These are phyloP conservation scores for Acropternis orthonyx DNA, from an alignment of 2,797 vertebrate genomes.

Conservation along the genomic window DNA sequence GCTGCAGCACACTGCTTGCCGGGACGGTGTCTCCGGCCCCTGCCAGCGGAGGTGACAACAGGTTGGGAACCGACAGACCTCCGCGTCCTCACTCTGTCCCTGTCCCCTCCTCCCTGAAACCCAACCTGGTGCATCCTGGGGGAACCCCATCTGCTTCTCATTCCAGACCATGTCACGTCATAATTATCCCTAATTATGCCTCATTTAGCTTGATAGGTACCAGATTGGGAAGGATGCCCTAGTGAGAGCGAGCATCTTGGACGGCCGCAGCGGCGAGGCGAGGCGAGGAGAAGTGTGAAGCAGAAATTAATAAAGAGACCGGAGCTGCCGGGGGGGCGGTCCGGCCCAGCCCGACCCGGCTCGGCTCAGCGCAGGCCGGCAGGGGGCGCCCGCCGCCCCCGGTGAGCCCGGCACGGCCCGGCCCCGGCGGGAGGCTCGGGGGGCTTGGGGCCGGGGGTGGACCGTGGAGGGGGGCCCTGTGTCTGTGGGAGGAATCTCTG, in stretches of 20 bases:
- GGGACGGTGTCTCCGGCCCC: neutral
- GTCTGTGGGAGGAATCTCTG: too few relatives aligned
- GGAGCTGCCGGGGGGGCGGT: neutral
- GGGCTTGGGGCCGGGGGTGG: too few relatives aligned
- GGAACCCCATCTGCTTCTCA: constrained; percentile 71
- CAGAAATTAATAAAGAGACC: neutral
- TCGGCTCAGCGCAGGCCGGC: too few relatives aligned
- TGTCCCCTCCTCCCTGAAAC: constrained; percentile 19
- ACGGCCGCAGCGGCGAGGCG: neutral
- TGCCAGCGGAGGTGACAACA: neutral
- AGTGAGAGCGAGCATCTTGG: constrained; percentile 26
- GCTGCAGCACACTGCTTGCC: neutral
- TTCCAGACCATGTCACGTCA: constrained; percentile 66
- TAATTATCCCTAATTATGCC: constrained; percentile 68
- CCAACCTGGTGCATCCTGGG: constrained; percentile 33
- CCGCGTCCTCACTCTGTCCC: neutral
- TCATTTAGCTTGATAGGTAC: constrained; percentile 64
- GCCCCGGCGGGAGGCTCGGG: too few relatives aligned
- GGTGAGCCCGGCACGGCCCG: too few relatives aligned
- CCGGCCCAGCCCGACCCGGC: too few relatives aligned
- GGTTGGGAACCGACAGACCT: constrained; percentile 4
- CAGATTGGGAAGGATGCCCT: constrained; percentile 55
- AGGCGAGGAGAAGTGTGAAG: neutral
- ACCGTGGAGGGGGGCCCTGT: too few relatives aligned
- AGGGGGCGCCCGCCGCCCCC: too few relatives aligned